A percentile compares a stretch with the other conserved stretches of the same genome.
Evolutionary conservation across 64 coral and sea anemone species (phyloP).

Genomic region (Porites lutea): DNA sequence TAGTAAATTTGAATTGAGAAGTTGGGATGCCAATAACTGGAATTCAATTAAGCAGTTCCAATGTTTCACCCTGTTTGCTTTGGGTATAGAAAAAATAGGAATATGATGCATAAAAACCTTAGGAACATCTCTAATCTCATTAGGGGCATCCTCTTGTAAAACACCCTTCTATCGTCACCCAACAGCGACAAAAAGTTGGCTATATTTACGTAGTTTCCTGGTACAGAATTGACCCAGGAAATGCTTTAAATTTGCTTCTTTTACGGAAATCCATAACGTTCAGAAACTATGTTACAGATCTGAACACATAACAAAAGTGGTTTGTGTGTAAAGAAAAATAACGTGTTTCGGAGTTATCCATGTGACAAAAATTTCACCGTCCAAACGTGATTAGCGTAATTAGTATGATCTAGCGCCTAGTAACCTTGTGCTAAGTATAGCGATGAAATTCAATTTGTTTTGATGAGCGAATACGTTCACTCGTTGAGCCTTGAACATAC

Average conservation of each 20-base stretch:
- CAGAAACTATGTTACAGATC: background rate
- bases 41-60: too few relatives aligned
- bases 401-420: background rate
- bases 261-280: background rate
- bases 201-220: slow-evolving; percentile 23
- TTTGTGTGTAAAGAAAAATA: background rate
- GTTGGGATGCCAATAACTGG: too few relatives aligned
- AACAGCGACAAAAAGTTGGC: background rate
- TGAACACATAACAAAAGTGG: background rate
- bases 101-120: background rate
- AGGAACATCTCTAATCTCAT: background rate
- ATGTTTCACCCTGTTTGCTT: too few relatives aligned
- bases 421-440: background rate
- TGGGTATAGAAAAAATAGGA: too few relatives aligned
- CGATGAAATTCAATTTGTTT: background rate
- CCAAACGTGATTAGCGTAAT: background rate
- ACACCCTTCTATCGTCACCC: slow-evolving; percentile 1
- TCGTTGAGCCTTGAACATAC: background rate
- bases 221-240: slow-evolving; percentile 25
- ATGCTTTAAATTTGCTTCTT: background rate
- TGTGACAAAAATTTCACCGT: background rate
- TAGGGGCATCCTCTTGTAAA: background rate
- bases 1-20: too few relatives aligned
- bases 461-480: background rate
- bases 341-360: background rate